Base-by-base conservation (phyloP, 2,888 invertebrate genomes). In the Trachelus troglodyta region DNA sequence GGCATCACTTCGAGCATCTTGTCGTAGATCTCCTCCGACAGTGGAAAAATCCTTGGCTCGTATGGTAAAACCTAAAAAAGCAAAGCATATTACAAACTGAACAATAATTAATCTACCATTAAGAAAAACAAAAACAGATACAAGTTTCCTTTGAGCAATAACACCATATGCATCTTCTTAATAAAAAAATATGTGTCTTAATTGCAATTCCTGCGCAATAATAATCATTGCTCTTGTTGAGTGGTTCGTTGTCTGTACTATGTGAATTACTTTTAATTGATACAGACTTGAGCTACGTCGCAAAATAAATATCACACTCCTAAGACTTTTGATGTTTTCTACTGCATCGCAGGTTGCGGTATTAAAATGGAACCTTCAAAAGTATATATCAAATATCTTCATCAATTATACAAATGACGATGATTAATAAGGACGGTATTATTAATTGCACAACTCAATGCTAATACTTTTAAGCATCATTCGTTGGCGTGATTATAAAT, bases 1-100 rank as follows among this genome's bases (percentile, higher is more conserved):
- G 96, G 96, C 96, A 96, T 96, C 80, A 91, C 93, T 79, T 94
- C 92, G 80, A 96, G 85, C 95, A 97, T 95, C 85, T 93, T 93
- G 76, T 94, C 93, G 90, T 95, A 96, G 34, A 93, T 92, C 73
- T 94, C 94, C 75, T 96, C 96, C 11, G 93, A 90, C 75, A 97
- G 92, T 9, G 97, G 97, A 92, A 97, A 97, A 82, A 92, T 91
- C 75, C 97, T 93, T 69, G 95, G 94, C 79, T 97, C 96, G 91
- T 95, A 97, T 15, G 97, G 96, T 83, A 94, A 93, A 88, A 96
- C 94, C 94, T 95, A 92, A 40, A 92, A 56, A 23, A 56, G 2
- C 2, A 56, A 88, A 83, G 88, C 89, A 30, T 85, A 79, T 31
- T 74, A 76, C 6, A 34, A 35, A 9, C 23, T 69, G 11, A 31